Evolutionary conservation across 2,113 vertebrate species (phyloP).

Genomic region (Meles meles): DNA sequence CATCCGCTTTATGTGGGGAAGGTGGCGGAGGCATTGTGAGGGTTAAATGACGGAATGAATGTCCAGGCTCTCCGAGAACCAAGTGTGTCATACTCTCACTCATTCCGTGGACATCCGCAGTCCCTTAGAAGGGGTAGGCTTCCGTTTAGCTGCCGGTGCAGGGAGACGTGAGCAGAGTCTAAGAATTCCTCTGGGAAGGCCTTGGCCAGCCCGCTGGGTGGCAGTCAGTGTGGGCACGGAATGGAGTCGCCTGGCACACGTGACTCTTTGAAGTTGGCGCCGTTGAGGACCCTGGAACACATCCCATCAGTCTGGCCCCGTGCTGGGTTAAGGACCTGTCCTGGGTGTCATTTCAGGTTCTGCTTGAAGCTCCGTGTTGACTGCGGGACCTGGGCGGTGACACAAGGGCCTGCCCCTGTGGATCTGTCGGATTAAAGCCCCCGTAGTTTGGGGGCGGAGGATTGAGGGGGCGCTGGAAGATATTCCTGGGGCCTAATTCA

Average conservation of each 20-base stretch:
- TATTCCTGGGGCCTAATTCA: background rate
- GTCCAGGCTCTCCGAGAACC: background rate
- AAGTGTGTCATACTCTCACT: background rate
- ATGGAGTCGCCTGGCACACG: background rate
- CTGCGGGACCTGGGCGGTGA: background rate
- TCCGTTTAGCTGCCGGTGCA: background rate
- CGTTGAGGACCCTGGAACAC: background rate
- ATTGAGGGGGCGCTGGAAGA: background rate
- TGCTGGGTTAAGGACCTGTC: background rate
- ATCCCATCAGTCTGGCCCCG: background rate
- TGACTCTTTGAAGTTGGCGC: background rate
- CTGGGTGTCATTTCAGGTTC: background rate
- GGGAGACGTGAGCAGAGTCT: background rate
- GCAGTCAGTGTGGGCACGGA: background rate
- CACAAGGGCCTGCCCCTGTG: background rate
- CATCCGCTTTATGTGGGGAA: background rate
- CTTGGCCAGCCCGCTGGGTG: background rate
- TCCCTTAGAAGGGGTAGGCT: background rate
- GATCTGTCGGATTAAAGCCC: background rate
- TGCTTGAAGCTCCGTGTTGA: background rate
- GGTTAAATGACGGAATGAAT: background rate
- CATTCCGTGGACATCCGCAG: background rate
- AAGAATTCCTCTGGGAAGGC: background rate
- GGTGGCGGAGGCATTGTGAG: background rate
- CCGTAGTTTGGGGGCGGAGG: background rate